Percentiles rank a stretch among this genome's conserved stretches.
Conservation (phyloP, 1,140 invertebrate genomes). For the Heliconius hermathena region DNA sequence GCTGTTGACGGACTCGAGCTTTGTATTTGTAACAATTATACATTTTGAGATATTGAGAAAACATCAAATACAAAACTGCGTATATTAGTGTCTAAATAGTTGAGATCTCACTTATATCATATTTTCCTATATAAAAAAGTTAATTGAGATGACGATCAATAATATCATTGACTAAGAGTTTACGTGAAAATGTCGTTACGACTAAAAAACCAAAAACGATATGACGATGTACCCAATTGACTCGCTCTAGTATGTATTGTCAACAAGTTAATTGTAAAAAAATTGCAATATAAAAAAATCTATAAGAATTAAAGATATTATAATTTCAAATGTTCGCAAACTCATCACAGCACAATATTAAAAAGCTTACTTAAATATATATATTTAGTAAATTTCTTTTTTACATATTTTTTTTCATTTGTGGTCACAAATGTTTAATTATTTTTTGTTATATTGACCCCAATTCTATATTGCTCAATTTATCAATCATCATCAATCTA, state of each 20-base stretch:
- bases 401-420: too few relatives aligned
- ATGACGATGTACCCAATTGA: constrained; percentile 32
- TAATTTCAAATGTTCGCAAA: constrained; percentile 16
- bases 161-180: constrained; percentile 1
- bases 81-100: constrained; percentile 11
- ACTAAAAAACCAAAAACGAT: constrained; percentile 15
- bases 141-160: neutral
- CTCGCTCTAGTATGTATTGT: constrained; percentile 19
- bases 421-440: neutral
- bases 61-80: neutral
- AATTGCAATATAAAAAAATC: constrained; percentile 29
- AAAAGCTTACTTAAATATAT: constrained; percentile 24
- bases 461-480: neutral
- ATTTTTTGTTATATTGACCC: neutral
- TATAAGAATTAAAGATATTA: constrained; percentile 14
- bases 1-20: neutral
- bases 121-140: neutral
- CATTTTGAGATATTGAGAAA: neutral
- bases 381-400: neutral
- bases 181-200: constrained; percentile 3
- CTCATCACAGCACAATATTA: constrained; percentile 26
- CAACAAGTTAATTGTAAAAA: constrained; percentile 17
- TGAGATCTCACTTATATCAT: neutral
- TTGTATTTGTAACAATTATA: neutral
- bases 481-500: neutral